phyloP scores from a whole-genome alignment of 2,797 vertebrate genomes.

The Pogoniulus pusillus region DNA sequence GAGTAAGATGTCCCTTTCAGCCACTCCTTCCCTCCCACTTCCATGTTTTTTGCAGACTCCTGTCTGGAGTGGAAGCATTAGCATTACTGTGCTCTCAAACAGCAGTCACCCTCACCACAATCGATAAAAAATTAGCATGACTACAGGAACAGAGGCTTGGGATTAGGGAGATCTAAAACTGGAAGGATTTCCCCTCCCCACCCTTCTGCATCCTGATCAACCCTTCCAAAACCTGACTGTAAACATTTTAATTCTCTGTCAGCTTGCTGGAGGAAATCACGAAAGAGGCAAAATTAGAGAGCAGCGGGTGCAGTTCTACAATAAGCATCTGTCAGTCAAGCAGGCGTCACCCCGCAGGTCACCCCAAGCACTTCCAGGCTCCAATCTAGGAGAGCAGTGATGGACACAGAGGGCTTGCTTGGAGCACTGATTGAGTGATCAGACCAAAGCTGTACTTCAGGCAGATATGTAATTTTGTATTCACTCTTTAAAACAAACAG shows the following conservation, averaged over 20 bases:
- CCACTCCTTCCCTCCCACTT: not conserved
- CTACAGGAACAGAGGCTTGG: not conserved
- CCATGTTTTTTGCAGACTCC: not conserved
- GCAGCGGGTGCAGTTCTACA: not conserved
- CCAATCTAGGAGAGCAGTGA: not conserved
- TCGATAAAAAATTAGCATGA: not conserved
- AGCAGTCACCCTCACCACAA: not conserved
- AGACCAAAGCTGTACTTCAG: not conserved
- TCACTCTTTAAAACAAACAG: not conserved
- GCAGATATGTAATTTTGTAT: not conserved
- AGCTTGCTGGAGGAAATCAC: not conserved
- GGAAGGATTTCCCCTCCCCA: not conserved
- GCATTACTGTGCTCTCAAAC: not conserved
- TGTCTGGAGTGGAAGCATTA: not conserved
- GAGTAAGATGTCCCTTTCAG: not conserved
- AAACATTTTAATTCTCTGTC: conserved; percentile 23
- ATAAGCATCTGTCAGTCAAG: not conserved
- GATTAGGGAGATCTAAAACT: not conserved
- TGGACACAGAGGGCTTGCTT: not conserved
- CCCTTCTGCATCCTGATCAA: not conserved
- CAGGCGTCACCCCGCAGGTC: not conserved
- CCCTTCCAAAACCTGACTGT: not conserved
- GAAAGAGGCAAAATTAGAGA: not conserved
- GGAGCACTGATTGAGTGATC: not conserved
- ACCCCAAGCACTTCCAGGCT: not conserved